Conservation (phyloP, 1,140 invertebrate species). For the Sarcophaga peregrina region DNA sequence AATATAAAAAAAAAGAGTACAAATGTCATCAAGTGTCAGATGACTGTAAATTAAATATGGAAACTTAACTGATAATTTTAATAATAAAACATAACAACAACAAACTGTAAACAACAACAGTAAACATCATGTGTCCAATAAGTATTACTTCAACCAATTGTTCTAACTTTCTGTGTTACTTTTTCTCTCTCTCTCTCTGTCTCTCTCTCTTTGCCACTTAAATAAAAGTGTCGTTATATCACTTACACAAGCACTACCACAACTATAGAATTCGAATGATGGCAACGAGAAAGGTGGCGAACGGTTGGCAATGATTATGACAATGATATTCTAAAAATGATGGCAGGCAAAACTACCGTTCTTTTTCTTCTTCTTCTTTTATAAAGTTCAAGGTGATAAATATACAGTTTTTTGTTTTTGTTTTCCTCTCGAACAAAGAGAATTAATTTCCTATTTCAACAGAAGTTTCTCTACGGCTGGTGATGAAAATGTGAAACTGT, state of each 20-base stretch:
- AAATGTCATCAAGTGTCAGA: constrained; percentile 32
- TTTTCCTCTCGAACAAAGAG: neutral
- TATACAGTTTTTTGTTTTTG: neutral
- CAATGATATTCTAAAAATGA: neutral
- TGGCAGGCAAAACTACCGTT: neutral
- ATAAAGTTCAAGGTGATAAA: constrained; percentile 10
- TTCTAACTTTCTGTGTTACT: too few species aligned
- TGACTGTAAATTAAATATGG: constrained; percentile 31
- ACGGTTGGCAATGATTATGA: neutral
- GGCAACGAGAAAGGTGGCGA: neutral
- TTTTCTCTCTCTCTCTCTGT: too few species aligned
- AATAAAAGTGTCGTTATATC: too few species aligned
- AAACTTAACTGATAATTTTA: neutral
- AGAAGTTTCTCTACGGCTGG: too few species aligned
- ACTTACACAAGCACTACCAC: too few species aligned
- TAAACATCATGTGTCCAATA: neutral
- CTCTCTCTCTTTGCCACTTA: too few species aligned
- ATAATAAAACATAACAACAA: neutral
- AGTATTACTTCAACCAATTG: neutral
- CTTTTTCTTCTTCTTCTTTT: neutral
- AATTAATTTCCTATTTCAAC: too few species aligned
- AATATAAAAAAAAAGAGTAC: neutral
- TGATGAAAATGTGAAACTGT: neutral
- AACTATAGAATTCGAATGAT: too few species aligned
- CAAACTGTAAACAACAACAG: neutral